phyloP scores from a whole-genome alignment of 1,140 invertebrate species.

The Rhynchophorus ferrugineus region DNA sequence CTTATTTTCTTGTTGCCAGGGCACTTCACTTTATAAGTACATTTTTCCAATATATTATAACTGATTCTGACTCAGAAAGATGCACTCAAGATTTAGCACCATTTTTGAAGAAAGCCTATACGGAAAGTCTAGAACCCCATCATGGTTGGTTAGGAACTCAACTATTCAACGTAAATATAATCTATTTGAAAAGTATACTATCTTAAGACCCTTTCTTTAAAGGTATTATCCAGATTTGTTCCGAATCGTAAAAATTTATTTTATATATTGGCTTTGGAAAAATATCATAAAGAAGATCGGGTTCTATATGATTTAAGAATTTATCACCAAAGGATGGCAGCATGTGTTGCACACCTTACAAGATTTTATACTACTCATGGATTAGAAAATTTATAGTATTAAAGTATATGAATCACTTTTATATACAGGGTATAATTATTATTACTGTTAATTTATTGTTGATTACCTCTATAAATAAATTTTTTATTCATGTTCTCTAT shows the following conservation, averaged over 20 bases:
- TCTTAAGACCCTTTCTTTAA: slow-evolving; percentile 1
- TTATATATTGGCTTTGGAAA: slow-evolving; percentile 22
- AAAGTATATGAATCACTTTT: too few relatives aligned
- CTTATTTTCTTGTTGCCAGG: slow-evolving; percentile 41
- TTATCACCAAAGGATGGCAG: slow-evolving; percentile 25
- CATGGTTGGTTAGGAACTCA: slow-evolving; percentile 61
- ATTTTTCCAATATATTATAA: slow-evolving; percentile 50
- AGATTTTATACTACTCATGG: slow-evolving; percentile 26
- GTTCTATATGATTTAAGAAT: slow-evolving; percentile 28
- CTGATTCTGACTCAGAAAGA: slow-evolving; percentile 43
- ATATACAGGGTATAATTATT: too few relatives aligned
- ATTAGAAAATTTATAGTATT: slow-evolving; percentile 8
- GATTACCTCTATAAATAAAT: not conserved
- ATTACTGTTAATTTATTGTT: too few relatives aligned
- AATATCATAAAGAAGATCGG: slow-evolving; percentile 26
- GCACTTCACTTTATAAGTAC: slow-evolving; percentile 53
- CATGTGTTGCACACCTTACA: slow-evolving; percentile 24
- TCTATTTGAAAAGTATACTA: not conserved
- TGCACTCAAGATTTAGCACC: slow-evolving; percentile 47
- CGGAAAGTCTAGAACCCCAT: slow-evolving; percentile 53
- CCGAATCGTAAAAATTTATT: slow-evolving; percentile 26
- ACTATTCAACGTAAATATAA: slow-evolving; percentile 51
- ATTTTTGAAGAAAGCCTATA: slow-evolving; percentile 52
- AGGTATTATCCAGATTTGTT: slow-evolving; percentile 31
- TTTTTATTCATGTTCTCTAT: not conserved